These are phyloP conservation scores for Apomyelois bistriatella DNA, from an alignment of 2,888 invertebrate genomes.

Conservation along the genomic window DNA sequence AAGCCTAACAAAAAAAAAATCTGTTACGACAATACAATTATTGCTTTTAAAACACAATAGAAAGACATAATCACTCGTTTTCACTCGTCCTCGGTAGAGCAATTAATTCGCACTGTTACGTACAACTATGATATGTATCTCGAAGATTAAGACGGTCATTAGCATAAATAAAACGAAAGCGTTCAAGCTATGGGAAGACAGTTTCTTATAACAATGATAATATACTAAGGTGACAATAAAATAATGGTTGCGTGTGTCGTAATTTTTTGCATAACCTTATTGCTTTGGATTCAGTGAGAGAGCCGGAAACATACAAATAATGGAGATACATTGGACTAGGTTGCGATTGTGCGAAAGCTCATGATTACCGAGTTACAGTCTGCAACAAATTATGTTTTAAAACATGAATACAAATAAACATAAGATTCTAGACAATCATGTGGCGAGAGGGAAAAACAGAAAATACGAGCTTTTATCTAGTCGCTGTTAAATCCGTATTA, in stretches of 20 bases:
- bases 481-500: no score
- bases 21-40: neutral
- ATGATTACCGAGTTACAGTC: slow-evolving; percentile 20
- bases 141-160: slow-evolving; percentile 18
- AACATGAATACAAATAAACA: neutral
- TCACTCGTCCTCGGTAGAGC: slow-evolving; percentile 18
- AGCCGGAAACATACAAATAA: slow-evolving; percentile 33
- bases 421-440: no score
- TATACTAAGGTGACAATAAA: slow-evolving; percentile 27
- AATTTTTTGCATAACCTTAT: slow-evolving; percentile 58
- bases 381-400: neutral
- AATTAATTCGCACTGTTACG: slow-evolving; percentile 23
- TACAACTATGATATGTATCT: slow-evolving; percentile 15
- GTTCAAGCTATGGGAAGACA: slow-evolving; percentile 35
- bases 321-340: slow-evolving; percentile 20
- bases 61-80: slow-evolving; percentile 18
- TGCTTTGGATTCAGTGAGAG: slow-evolving; percentile 33
- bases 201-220: slow-evolving; percentile 35
- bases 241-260: slow-evolving; percentile 36
- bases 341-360: slow-evolving; percentile 31
- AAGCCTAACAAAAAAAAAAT: neutral
- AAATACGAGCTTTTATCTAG: no score
- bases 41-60: slow-evolving; percentile 8
- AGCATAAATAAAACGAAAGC: slow-evolving; percentile 21
- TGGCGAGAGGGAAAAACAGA: no score